phyloP scores from a whole-genome alignment of 2,888 invertebrate species.

The Leptothorax acervorum region DNA sequence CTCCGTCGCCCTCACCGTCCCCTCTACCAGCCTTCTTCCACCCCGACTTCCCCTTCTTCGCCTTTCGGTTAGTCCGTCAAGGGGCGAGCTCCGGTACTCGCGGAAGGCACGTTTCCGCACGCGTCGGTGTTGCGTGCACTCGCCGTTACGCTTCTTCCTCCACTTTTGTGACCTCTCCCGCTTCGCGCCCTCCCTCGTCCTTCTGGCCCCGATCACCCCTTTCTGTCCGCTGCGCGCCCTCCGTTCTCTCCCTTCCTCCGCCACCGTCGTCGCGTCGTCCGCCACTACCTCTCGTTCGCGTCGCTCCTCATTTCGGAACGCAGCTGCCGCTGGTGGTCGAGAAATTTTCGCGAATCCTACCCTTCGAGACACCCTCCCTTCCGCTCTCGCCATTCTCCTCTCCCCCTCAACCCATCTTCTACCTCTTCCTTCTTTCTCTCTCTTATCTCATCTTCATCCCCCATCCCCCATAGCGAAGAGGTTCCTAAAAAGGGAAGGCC shows the following conservation, averaged over 20 bases:
- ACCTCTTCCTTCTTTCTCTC: slow-evolving; percentile 27
- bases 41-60: slow-evolving; percentile 53
- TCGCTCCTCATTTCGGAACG: slow-evolving; percentile 72
- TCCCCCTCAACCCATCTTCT: slow-evolving; percentile 18
- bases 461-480: slow-evolving; percentile 49
- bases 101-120: slow-evolving; percentile 78
- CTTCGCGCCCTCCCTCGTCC: slow-evolving; percentile 43
- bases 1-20: slow-evolving; percentile 56
- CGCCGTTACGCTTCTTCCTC: slow-evolving; percentile 75
- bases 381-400: slow-evolving; percentile 35
- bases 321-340: slow-evolving; percentile 74
- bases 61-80: slow-evolving; percentile 70
- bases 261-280: slow-evolving; percentile 40
- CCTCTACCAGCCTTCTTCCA: slow-evolving; percentile 61
- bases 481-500: slow-evolving; percentile 64
- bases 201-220: slow-evolving; percentile 45
- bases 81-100: slow-evolving; percentile 73
- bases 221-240: neutral
- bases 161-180: slow-evolving; percentile 70
- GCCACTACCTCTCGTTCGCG: slow-evolving; percentile 58
- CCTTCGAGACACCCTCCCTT: slow-evolving; percentile 36
- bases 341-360: slow-evolving; percentile 71
- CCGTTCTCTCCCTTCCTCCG: slow-evolving; percentile 55
- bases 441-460: slow-evolving; percentile 27
- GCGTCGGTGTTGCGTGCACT: slow-evolving; percentile 79